These are phyloP conservation scores for Neuroterus valhalla DNA, from an alignment of 1,140 invertebrate genomes.

Conservation along the genomic window DNA sequence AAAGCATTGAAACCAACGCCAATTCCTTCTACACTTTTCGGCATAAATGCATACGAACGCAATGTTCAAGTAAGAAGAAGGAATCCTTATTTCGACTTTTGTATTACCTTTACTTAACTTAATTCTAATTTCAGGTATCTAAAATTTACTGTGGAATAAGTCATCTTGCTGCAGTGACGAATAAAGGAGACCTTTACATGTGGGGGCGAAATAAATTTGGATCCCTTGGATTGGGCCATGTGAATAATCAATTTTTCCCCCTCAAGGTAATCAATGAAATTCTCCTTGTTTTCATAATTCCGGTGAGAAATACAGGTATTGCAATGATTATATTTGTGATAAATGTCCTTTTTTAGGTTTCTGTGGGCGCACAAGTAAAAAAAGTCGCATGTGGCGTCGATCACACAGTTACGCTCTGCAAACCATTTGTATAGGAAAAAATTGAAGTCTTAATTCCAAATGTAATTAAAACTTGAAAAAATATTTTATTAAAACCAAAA, in stretches of 20 bases:
- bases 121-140: conserved; percentile 53
- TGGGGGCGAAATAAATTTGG: conserved; percentile 93
- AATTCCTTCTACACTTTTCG: conserved; percentile 89
- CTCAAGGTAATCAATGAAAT: conserved; percentile 80
- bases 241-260: conserved; percentile 91
- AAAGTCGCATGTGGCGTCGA: conserved; percentile 89
- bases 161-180: conserved; percentile 88
- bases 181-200: conserved; percentile 87
- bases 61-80: conserved; percentile 77
- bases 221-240: conserved; percentile 87
- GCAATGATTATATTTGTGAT: conserved; percentile 29
- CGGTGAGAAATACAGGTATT: conserved; percentile 14
- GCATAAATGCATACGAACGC: conserved; percentile 86
- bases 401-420: conserved; percentile 87
- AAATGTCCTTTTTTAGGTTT: conserved; percentile 73
- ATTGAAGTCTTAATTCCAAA: not conserved
- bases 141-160: conserved; percentile 85
- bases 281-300: conserved; percentile 33
- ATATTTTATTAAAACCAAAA: conserved; percentile 26
- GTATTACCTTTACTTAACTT: too few species aligned
- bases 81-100: conserved; percentile 35
- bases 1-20: conserved; percentile 79
- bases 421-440: conserved; percentile 78
- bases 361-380: conserved; percentile 83
- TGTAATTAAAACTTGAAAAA: conserved; percentile 21